Percentiles rank a stretch among this genome's conserved stretches.
These are phyloP conservation scores for Paracentrotus lividus DNA, from an alignment of 53 echinoderm and acorn worm genomes.

Conservation along the genomic window DNA sequence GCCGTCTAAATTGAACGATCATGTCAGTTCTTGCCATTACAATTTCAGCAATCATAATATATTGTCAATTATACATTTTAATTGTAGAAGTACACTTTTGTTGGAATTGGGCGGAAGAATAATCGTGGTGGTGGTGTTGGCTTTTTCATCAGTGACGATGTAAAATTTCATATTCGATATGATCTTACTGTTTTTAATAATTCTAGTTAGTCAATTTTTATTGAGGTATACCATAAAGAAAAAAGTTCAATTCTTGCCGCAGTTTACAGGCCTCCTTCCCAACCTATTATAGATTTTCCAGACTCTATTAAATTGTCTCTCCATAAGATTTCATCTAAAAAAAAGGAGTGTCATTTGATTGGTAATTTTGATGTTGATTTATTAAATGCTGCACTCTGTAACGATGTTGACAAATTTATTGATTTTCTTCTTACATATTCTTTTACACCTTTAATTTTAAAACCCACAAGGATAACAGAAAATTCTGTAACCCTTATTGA, in stretches of 20 bases:
- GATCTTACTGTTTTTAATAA: too few relatives aligned
- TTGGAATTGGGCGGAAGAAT: neutral
- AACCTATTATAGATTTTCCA: neutral
- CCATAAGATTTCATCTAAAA: neutral
- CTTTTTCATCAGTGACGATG: neutral
- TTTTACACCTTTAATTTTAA: neutral
- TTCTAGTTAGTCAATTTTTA: neutral
- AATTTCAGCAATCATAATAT: neutral
- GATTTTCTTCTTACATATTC: neutral
- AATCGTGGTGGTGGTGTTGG: neutral
- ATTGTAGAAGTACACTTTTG: neutral
- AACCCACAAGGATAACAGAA: too few relatives aligned
- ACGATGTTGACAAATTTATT: neutral
- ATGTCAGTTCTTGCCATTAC: neutral
- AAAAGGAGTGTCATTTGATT: neutral
- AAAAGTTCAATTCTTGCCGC: neutral
- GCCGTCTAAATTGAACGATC: neutral
- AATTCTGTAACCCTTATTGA: too few relatives aligned
- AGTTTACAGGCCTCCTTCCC: slow-evolving; percentile 1
- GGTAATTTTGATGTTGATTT: neutral
- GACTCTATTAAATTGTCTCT: neutral
- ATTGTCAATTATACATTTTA: neutral
- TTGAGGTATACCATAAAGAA: neutral
- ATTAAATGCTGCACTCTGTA: neutral
- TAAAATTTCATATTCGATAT: neutral